A percentile compares a stretch with the other conserved stretches of the same genome.
phyloP scores from a whole-genome alignment of 2,888 invertebrate species.

The Acanthoscelides obtectus region DNA sequence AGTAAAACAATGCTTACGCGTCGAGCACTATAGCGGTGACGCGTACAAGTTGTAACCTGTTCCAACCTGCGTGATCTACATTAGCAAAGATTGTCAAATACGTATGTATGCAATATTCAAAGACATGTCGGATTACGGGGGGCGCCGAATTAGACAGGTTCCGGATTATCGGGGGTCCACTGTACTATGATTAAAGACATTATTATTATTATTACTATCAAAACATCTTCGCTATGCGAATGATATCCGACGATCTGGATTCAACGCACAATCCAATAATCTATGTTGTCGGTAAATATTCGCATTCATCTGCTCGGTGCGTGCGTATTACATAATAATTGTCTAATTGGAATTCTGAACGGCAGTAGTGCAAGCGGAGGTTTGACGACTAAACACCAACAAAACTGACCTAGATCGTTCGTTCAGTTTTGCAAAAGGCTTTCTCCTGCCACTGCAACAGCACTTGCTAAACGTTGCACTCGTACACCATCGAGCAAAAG shows the following conservation, averaged over 20 bases:
- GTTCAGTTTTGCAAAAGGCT: not conserved
- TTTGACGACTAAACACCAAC: not conserved
- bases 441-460: not conserved
- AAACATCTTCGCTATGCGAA: too few species aligned
- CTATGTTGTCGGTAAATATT: not conserved
- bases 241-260: not conserved
- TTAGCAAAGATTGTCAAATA: too few species aligned
- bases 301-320: not conserved
- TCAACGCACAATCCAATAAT: not conserved
- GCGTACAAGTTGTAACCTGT: too few species aligned
- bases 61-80: too few species aligned
- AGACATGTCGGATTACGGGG: too few species aligned
- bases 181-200: too few species aligned
- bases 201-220: too few species aligned
- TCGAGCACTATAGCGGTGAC: too few species aligned
- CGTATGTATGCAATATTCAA: too few species aligned
- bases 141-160: too few species aligned
- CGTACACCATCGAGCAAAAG: conserved; percentile 35
- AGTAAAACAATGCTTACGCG: too few species aligned
- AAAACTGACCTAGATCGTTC: not conserved
- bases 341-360: not conserved
- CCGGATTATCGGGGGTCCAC: too few species aligned
- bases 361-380: not conserved
- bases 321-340: not conserved
- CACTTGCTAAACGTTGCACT: not conserved